phyloP scores from a whole-genome alignment of 2,113 vertebrate species.

The Carassius gibelio region DNA sequence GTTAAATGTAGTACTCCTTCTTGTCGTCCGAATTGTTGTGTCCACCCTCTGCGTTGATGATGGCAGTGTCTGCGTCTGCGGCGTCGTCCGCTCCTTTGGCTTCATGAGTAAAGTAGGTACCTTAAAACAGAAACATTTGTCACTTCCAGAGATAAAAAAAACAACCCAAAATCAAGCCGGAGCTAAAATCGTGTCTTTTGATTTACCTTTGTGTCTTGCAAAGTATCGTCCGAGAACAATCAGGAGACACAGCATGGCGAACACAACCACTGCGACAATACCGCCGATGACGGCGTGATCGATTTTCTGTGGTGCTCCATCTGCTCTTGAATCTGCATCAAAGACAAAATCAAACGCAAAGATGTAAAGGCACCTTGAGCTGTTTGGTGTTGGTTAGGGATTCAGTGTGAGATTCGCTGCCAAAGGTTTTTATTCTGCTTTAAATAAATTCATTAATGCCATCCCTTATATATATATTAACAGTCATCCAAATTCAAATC shows the following conservation, averaged over 20 bases:
- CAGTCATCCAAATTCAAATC: not conserved
- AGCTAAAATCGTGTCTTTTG: not conserved
- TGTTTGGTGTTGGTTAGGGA: not conserved
- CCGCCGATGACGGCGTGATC: constrained; percentile 98
- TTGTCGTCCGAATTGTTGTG: constrained; percentile 98
- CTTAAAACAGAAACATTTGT: constrained; percentile 64
- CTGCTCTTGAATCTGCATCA: constrained; percentile 90
- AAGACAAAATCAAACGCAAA: constrained; percentile 3
- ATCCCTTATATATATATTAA: not conserved
- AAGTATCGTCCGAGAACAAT: constrained; percentile 98
- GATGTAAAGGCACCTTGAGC: constrained; percentile 47
- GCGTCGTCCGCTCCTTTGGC: constrained; percentile 99
- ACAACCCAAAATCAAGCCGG: not conserved
- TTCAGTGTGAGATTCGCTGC: not conserved
- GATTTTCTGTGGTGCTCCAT: constrained; percentile 88
- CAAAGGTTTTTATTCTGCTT: constrained; percentile 8
- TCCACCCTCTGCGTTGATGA: constrained; percentile 98
- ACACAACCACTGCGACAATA: constrained; percentile 97
- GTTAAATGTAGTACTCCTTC: constrained; percentile 97
- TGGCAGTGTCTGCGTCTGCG: constrained; percentile 97
- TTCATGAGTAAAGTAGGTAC: constrained; percentile 99
- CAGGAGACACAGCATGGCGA: constrained; percentile 97
- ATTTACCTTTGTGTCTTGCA: constrained; percentile 99
- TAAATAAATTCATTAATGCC: constrained; percentile 9
- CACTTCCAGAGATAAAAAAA: not conserved